phyloP scores from a whole-genome alignment of 2,888 invertebrate genomes.

The Hedya salicella region DNA sequence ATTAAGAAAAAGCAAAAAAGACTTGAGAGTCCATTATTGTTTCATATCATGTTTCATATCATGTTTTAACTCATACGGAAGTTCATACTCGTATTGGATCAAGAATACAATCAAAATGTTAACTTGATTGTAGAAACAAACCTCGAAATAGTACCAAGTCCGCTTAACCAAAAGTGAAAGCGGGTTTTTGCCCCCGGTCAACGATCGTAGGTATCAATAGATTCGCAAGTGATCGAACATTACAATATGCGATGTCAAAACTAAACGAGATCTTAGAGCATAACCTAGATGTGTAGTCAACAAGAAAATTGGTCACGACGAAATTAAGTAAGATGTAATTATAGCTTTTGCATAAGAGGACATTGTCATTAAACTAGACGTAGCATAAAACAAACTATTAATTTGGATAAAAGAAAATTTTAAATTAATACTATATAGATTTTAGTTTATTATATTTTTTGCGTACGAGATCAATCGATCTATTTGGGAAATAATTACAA shows the following conservation, averaged over 20 bases:
- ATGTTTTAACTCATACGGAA: too few species aligned
- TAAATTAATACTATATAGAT: too few species aligned
- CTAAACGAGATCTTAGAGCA: constrained; percentile 45
- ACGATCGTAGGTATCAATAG: constrained; percentile 58
- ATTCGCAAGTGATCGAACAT: constrained; percentile 20
- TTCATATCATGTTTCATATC: too few species aligned
- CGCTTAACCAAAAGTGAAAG: constrained; percentile 73
- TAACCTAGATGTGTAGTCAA: constrained; percentile 60
- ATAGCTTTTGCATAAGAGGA: constrained; percentile 21
- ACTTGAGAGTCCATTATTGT: too few species aligned
- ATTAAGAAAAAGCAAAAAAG: too few species aligned
- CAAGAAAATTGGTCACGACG: constrained; percentile 48
- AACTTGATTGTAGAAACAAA: constrained; percentile 20
- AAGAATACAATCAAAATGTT: too few species aligned
- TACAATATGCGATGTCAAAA: constrained; percentile 32
- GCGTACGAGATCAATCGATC: too few species aligned
- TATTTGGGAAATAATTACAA: too few species aligned
- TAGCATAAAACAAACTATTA: constrained; percentile 3
- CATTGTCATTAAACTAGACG: constrained; percentile 17
- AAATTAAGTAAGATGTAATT: constrained; percentile 26
- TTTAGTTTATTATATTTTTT: too few species aligned
- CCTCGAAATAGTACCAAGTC: constrained; percentile 42
- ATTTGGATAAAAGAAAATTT: too few species aligned
- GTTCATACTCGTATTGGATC: too few species aligned
- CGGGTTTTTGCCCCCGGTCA: constrained; percentile 60